phyloP scores from a whole-genome alignment of 2,797 vertebrate species.

The Manis javanica region DNA sequence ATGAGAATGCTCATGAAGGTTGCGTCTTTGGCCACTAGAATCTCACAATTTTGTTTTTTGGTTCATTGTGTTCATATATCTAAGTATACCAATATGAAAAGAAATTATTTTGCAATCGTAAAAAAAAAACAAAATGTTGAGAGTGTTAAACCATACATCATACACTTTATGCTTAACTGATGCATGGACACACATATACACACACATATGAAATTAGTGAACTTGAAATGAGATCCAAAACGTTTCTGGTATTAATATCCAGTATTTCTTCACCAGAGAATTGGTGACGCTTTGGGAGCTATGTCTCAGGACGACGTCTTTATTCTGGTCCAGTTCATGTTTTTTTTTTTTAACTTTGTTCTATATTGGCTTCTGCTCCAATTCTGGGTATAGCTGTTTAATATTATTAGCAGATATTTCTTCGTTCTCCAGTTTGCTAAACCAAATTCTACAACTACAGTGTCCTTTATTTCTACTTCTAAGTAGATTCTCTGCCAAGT shows the following conservation, averaged over 20 bases:
- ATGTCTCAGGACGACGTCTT: background rate
- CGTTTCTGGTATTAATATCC: background rate
- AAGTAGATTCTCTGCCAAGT: background rate
- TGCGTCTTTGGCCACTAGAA: background rate
- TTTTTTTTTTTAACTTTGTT: background rate
- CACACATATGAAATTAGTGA: background rate
- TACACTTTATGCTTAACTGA: background rate
- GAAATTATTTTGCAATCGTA: background rate
- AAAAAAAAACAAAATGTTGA: background rate
- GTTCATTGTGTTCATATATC: background rate
- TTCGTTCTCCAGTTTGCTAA: background rate
- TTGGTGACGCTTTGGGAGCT: background rate
- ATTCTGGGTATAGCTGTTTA: background rate
- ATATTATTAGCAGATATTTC: background rate
- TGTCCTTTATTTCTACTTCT: background rate
- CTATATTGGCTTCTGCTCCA: background rate
- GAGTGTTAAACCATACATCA: background rate
- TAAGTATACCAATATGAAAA: background rate
- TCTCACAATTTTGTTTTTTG: background rate
- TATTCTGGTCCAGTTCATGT: background rate
- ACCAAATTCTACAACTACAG: background rate
- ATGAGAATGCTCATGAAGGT: no score
- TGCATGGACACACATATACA: fast-evolving
- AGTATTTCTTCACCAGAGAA: background rate
- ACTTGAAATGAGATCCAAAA: background rate